Evolutionary conservation across 1,140 invertebrate genomes (phyloP).

Genomic region (Lucilia sericata): DNA sequence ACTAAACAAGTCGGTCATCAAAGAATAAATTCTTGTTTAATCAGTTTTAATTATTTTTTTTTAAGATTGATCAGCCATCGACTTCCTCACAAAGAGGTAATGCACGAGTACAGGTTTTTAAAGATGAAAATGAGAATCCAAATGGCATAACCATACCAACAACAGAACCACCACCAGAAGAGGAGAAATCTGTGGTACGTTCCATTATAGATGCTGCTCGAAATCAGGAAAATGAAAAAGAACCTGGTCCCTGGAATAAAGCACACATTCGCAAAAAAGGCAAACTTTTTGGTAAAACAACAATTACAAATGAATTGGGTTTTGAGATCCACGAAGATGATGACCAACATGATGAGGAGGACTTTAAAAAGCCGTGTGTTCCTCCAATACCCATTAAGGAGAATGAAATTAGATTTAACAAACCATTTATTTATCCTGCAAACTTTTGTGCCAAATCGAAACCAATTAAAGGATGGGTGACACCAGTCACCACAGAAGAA

Average conservation of each 20-base stretch:
- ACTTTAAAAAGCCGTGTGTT: conserved; percentile 49
- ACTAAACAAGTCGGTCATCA: too few relatives aligned
- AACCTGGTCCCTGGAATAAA: conserved; percentile 76
- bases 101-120: conserved; percentile 57
- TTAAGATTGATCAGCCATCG: conserved; percentile 49
- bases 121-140: conserved; percentile 57
- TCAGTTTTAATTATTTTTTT: not conserved
- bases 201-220: conserved; percentile 72
- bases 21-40: too few relatives aligned
- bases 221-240: conserved; percentile 71
- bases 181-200: conserved; percentile 51
- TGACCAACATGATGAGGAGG: conserved; percentile 57
- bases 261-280: conserved; percentile 61
- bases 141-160: conserved; percentile 47
- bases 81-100: conserved; percentile 50
- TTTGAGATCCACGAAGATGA: conserved; percentile 64
- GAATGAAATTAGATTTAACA: conserved; percentile 54
- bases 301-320: conserved; percentile 49
- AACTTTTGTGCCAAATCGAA: conserved; percentile 55
- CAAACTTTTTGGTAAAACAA: conserved; percentile 52
- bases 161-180: not conserved
- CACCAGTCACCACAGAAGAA: conserved; percentile 59
- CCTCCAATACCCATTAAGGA: conserved; percentile 49
- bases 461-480: conserved; percentile 55
- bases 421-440: conserved; percentile 53